These are phyloP conservation scores for Microcebus griseorufus DNA, from an alignment of 2,113 vertebrate species.

Conservation along the genomic window DNA sequence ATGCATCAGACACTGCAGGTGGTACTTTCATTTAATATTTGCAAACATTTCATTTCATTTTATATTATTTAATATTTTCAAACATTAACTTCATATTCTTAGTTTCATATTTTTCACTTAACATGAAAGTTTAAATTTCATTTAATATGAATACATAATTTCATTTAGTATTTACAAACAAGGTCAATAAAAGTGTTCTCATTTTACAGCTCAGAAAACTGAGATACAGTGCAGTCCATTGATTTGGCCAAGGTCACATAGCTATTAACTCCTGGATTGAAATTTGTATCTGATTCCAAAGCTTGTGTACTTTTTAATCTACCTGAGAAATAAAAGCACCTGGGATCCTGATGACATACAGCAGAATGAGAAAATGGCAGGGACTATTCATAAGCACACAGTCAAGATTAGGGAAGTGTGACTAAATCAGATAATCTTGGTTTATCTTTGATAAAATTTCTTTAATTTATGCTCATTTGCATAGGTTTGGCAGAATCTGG, in stretches of 20 bases:
- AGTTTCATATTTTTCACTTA: not conserved
- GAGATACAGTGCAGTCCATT: not conserved
- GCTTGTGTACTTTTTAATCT: not conserved
- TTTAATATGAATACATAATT: not conserved
- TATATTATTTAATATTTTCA: not conserved
- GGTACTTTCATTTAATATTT: not conserved
- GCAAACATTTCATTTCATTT: not conserved
- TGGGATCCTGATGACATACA: not conserved
- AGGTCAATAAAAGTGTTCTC: not conserved
- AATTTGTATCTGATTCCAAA: not conserved
- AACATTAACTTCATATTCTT: not conserved
- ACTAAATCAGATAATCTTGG: not conserved
- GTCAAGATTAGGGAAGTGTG: not conserved
- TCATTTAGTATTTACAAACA: conserved; percentile 35
- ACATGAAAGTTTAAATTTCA: not conserved
- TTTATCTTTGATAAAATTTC: not conserved
- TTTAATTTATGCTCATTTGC: not conserved
- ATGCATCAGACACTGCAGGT: not conserved
- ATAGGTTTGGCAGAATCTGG: not conserved
- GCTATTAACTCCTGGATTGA: not conserved
- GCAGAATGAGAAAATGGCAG: not conserved
- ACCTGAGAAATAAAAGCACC: not conserved
- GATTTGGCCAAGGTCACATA: not conserved
- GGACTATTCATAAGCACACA: not conserved
- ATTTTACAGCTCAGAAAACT: not conserved